Evolutionary conservation across 2,888 invertebrate species (phyloP), one percentile per base, ranked within the genome.

Genomic region (Diarsia rubi): DNA sequence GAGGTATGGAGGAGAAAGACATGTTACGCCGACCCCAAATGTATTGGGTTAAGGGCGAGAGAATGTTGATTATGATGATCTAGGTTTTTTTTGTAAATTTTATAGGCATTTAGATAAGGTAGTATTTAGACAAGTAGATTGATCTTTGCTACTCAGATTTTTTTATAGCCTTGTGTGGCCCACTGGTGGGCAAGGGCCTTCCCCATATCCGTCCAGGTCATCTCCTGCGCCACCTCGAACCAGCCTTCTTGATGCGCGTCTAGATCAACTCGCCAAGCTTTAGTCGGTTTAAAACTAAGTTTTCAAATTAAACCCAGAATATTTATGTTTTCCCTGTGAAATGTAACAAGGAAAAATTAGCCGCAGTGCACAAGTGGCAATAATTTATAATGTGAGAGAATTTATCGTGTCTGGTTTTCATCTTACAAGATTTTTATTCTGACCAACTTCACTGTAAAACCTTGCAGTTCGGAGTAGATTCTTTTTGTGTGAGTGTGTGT

Each of bases 371-470:
- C n/a, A 27, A 66, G 14, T 27, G 44, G 19, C 19, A 57, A 59
- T 59, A 45, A 70, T 64, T 52, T 78, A 47, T 68, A 57, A 59
- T 62, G 31, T 27, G 37, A 49, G 14, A 54, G 24, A 57, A 44
- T 37, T 63, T 49, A 54, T 70, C 42, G 60, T 42, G 62, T 42
- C 59, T 72, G 80, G 27, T 73, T 79, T 63, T 77, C 19, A 31
- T 63, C 44, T 54, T 42, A 11, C 44, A 42, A 45, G 14, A n/a
- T 60, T 42, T 27, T 73, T 42, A 42, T 62, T 37, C 6, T n/a
- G 6, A n/a, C 37, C 42, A 42, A 62, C 42, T 62, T n/a, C n/a
- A 16, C 42, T 42, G n/a, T 12, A 60, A 37, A n/a, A n/a, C 14
- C 12, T 12, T 60, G 60, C 4, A 52, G 12, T 59, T 59, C 11